These are phyloP conservation scores for Propithecus perrieri DNA, from an alignment of 2,797 vertebrate genomes.

Conservation along the genomic window DNA sequence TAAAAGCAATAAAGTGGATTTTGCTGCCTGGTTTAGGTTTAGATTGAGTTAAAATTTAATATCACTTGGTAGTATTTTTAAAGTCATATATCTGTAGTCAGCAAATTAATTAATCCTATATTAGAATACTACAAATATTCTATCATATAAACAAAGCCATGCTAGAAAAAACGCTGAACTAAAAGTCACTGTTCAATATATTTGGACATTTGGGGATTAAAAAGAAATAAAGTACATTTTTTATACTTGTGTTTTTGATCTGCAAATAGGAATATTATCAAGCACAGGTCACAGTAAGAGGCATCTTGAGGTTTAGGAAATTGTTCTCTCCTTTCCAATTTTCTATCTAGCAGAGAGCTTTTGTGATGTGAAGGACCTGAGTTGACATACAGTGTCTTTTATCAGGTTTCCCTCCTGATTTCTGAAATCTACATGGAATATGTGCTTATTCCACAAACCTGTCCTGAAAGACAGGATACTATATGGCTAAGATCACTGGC, in stretches of 20 bases:
- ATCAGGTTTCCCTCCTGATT: not conserved
- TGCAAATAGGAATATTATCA: not conserved
- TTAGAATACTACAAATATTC: not conserved
- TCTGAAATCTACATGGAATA: not conserved
- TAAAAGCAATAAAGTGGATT: slow-evolving; percentile 68
- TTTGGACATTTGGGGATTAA: not conserved
- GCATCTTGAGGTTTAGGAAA: not conserved
- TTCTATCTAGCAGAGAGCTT: not conserved
- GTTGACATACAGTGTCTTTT: not conserved
- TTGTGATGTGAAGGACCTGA: not conserved
- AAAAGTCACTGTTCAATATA: slow-evolving; percentile 15
- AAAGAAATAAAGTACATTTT: not conserved
- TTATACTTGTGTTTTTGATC: not conserved
- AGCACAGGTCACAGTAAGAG: not conserved
- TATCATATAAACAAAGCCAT: not conserved
- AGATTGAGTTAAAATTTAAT: slow-evolving; percentile 63
- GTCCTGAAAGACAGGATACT: not conserved
- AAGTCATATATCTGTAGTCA: slow-evolving; percentile 10
- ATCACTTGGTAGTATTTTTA: slow-evolving; percentile 15
- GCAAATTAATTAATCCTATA: slow-evolving; percentile 7
- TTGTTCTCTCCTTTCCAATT: not conserved
- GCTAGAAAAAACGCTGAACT: not conserved
- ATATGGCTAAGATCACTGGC: not conserved
- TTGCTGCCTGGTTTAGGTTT: slow-evolving; percentile 38
- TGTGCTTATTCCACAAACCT: not conserved